A percentile compares a stretch with the other conserved stretches of the same genome.
phyloP scores from a whole-genome alignment of 2,797 vertebrate species.

The Oreonectes daqikongensis region DNA sequence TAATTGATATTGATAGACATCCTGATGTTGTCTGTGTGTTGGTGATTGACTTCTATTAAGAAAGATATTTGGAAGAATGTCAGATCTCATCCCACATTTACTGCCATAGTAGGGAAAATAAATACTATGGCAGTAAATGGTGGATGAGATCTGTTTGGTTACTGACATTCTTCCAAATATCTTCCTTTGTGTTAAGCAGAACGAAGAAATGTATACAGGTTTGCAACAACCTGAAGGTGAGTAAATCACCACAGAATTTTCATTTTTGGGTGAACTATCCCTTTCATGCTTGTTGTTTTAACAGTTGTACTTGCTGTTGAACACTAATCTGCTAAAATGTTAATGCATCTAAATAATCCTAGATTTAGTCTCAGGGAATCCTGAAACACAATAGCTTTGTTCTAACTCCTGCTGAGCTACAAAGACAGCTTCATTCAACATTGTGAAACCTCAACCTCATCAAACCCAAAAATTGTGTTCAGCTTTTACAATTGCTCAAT shows the following conservation, averaged over 20 bases:
- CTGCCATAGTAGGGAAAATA: too few species aligned
- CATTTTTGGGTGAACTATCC: too few species aligned
- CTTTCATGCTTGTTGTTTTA: conserved; percentile 26
- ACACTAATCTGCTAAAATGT: conserved; percentile 19
- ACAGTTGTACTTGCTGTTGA: conserved; percentile 4
- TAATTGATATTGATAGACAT: conserved; percentile 7
- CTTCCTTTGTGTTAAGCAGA: too few species aligned
- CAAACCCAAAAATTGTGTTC: not conserved
- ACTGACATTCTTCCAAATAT: too few species aligned
- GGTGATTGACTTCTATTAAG: not conserved
- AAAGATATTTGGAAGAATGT: too few species aligned
- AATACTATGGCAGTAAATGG: too few species aligned
- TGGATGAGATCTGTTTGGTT: too few species aligned
- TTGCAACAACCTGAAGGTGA: too few species aligned
- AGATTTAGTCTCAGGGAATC: conserved; percentile 9
- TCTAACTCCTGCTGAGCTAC: not conserved
- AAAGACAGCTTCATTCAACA: not conserved
- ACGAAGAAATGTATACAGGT: too few species aligned
- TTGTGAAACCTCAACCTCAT: not conserved
- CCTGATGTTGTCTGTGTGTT: not conserved
- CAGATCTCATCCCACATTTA: too few species aligned
- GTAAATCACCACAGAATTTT: too few species aligned
- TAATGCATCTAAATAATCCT: conserved; percentile 36
- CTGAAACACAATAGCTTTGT: conserved; percentile 11
- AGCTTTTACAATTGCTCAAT: not conserved